Evolutionary conservation across 2,113 vertebrate genomes (phyloP).

Genomic region (Festucalex cinctus): DNA sequence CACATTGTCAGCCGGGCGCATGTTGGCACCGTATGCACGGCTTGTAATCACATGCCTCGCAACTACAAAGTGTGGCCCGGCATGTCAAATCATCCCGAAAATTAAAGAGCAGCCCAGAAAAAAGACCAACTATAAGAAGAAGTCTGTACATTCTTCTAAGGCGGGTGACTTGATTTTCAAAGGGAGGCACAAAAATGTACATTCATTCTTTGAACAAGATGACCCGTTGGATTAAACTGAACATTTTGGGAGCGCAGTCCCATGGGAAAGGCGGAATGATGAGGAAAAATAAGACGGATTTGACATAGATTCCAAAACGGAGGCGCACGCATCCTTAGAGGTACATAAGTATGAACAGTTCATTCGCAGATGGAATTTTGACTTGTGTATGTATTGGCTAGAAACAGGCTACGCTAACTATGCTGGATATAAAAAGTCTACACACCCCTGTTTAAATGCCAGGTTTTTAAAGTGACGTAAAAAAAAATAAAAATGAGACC

Average conservation of each 20-base stretch:
- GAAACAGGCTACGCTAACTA: too few relatives aligned
- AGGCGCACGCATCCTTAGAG: background rate
- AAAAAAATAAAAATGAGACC: too few relatives aligned
- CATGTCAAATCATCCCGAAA: slow-evolving; percentile 51
- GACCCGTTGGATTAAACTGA: slow-evolving; percentile 40
- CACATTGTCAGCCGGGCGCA: slow-evolving; percentile 63
- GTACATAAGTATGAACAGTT: too few relatives aligned
- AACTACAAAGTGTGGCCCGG: slow-evolving; percentile 43
- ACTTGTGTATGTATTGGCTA: too few relatives aligned
- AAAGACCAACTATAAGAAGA: slow-evolving; percentile 21
- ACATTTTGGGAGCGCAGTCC: slow-evolving; percentile 51
- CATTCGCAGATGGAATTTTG: too few relatives aligned
- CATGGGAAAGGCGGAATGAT: slow-evolving; percentile 24
- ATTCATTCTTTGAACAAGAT: slow-evolving; percentile 25
- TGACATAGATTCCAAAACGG: background rate
- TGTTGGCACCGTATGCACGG: slow-evolving; percentile 56
- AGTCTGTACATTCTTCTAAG: slow-evolving; percentile 24
- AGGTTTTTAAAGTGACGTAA: too few relatives aligned
- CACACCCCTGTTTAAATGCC: too few relatives aligned
- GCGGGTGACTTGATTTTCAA: slow-evolving; percentile 25
- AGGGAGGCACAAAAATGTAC: slow-evolving; percentile 18
- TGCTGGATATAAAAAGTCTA: too few relatives aligned
- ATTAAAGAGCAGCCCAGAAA: slow-evolving; percentile 48
- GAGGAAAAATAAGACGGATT: background rate
- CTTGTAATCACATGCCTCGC: slow-evolving; percentile 69